Conservation (phyloP, 2,113 vertebrate species). For the Perca fluviatilis region DNA sequence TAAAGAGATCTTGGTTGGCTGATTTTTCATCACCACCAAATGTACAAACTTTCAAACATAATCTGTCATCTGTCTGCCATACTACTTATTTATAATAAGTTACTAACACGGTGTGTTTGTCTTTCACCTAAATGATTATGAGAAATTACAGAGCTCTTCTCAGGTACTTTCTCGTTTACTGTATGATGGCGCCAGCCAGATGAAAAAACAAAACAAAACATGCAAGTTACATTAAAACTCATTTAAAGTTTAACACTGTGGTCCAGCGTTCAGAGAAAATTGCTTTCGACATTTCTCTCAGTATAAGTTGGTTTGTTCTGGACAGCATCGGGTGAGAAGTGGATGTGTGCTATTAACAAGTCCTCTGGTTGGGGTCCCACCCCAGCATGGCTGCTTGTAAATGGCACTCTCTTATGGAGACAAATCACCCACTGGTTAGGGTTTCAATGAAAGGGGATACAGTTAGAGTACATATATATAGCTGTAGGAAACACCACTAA, state of each 20-base stretch:
- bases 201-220: conserved; percentile 26
- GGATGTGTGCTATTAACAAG: conserved; percentile 83
- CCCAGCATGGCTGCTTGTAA: conserved; percentile 84
- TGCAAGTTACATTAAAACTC: conserved; percentile 52
- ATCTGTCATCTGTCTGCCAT: background rate
- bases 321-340: conserved; percentile 82
- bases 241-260: conserved; percentile 48
- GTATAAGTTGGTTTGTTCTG: conserved; percentile 72
- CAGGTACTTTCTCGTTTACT: conserved; percentile 17
- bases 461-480: conserved; percentile 83
- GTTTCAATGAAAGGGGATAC: conserved; percentile 83
- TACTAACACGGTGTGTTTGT: background rate
- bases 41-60: background rate
- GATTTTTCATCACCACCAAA: background rate
- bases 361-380: conserved; percentile 76
- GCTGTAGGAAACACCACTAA: conserved; percentile 77
- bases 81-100: conserved; percentile 19
- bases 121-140: conserved; percentile 21
- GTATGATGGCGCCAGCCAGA: background rate
- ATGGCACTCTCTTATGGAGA: conserved; percentile 83
- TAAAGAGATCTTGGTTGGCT: background rate
- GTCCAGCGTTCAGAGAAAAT: conserved; percentile 62
- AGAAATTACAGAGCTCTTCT: conserved; percentile 17
- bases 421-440: conserved; percentile 79
- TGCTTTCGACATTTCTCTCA: conserved; percentile 66